Evolutionary conservation across 1,140 invertebrate species (phyloP).

Genomic region (Eciton burchellii): DNA sequence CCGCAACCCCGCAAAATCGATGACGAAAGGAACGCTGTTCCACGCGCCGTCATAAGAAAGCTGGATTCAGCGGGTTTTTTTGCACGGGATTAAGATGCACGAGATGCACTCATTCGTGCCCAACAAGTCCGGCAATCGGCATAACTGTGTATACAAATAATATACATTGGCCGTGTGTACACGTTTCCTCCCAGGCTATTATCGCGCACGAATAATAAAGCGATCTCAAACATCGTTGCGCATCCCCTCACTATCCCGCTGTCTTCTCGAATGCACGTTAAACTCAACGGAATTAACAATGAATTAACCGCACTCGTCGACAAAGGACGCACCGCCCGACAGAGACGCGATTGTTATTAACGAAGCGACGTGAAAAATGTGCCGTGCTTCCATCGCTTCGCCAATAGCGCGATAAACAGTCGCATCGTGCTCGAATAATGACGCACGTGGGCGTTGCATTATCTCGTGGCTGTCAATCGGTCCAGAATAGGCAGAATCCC

Average conservation of each 20-base stretch:
- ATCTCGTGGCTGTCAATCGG: neutral
- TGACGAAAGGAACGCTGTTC: too few species aligned
- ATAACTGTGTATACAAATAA: too few species aligned
- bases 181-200: neutral
- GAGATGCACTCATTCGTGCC: too few species aligned
- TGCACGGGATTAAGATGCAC: too few species aligned
- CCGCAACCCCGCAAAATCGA: too few species aligned
- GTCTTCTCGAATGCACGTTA: neutral
- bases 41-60: too few species aligned
- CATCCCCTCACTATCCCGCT: neutral
- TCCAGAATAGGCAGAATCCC: neutral
- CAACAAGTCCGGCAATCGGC: too few species aligned
- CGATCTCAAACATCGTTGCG: constrained; percentile 2
- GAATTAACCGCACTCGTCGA: neutral
- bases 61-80: too few species aligned
- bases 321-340: neutral
- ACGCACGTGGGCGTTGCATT: constrained; percentile 13
- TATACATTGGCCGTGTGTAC: too few species aligned
- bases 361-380: neutral
- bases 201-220: neutral
- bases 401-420: too few species aligned
- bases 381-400: too few species aligned
- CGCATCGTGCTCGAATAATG: constrained; percentile 1
- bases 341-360: too few species aligned
- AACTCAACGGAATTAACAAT: neutral